A percentile compares a stretch with the other conserved stretches of the same genome.
Conservation (phyloP, 2,113 vertebrate species). For the Garra rufa region DNA sequence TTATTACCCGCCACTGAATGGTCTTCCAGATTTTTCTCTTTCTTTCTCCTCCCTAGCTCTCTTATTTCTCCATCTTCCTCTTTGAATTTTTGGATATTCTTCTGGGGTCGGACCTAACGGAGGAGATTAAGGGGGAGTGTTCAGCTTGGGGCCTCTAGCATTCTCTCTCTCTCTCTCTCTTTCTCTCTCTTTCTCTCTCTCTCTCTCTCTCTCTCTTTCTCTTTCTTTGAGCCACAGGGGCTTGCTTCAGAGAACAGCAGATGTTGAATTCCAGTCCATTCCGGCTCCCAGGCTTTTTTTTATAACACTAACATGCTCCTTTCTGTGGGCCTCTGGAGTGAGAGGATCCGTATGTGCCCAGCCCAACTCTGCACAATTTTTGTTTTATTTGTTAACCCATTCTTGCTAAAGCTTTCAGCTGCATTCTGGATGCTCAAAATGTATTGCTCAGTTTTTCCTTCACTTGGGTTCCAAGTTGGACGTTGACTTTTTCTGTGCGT, state of each 20-base stretch:
- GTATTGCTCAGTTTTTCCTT: neutral
- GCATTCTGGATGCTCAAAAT: neutral
- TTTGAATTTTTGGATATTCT: conserved; percentile 75
- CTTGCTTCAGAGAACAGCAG: conserved; percentile 79
- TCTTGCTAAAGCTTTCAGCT: neutral
- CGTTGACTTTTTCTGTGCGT: neutral
- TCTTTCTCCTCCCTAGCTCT: conserved; percentile 53
- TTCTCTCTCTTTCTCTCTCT: conserved; percentile 34
- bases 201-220: neutral
- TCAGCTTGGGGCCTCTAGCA: conserved; percentile 57
- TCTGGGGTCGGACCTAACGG: conserved; percentile 64
- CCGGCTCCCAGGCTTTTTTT: conserved; percentile 63
- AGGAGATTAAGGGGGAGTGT: conserved; percentile 60
- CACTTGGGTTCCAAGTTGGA: neutral
- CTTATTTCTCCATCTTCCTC: conserved; percentile 24
- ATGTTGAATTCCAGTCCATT: conserved; percentile 77
- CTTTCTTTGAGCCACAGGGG: conserved; percentile 66
- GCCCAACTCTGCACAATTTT: neutral
- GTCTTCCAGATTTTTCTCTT: conserved; percentile 63
- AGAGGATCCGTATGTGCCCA: conserved; percentile 56
- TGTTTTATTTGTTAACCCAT: neutral
- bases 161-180: neutral
- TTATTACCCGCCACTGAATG: conserved; percentile 72
- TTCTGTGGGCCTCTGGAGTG: conserved; percentile 66
- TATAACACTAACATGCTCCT: conserved; percentile 65